phyloP scores from a whole-genome alignment of 2,888 invertebrate genomes.

The Diloba caeruleocephala region DNA sequence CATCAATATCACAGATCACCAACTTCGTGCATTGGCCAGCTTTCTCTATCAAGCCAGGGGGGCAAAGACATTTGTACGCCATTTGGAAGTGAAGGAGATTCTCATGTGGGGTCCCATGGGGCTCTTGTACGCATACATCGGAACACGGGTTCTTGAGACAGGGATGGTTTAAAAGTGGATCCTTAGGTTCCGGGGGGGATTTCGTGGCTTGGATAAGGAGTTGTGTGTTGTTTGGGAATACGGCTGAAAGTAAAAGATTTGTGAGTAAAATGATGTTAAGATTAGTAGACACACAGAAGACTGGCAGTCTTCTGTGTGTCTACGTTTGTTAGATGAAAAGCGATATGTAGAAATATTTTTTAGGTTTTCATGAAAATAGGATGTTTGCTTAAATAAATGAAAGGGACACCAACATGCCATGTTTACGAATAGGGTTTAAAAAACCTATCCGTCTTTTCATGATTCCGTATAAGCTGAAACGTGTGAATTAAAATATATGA shows the following conservation, averaged over 20 bases:
- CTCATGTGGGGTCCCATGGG: slow-evolving; percentile 50
- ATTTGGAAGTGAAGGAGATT: slow-evolving; percentile 23
- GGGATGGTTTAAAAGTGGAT: slow-evolving; percentile 78
- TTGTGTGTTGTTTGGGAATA: slow-evolving; percentile 83
- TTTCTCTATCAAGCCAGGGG: slow-evolving; percentile 89
- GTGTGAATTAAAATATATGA: no score
- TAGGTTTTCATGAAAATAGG: no score
- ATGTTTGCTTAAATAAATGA: no score
- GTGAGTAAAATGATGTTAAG: no score
- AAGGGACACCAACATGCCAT: no score
- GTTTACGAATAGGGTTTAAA: no score
- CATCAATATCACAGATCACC: slow-evolving; percentile 82
- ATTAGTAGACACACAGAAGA: no score
- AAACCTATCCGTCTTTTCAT: no score
- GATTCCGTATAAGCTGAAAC: no score
- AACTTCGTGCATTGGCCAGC: slow-evolving; percentile 88
- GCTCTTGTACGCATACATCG: slow-evolving; percentile 91
- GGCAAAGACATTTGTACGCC: slow-evolving; percentile 89
- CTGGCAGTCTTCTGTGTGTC: no score
- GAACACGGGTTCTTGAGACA: slow-evolving; percentile 92
- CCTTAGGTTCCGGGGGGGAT: slow-evolving; percentile 48
- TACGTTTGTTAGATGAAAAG: no score
- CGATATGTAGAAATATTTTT: no score
- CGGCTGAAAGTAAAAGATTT: slow-evolving; percentile 67
- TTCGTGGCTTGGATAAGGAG: slow-evolving; percentile 70